Evolutionary conservation across 2,888 invertebrate genomes (phyloP).

Genomic region (Mythimna ferrago): DNA sequence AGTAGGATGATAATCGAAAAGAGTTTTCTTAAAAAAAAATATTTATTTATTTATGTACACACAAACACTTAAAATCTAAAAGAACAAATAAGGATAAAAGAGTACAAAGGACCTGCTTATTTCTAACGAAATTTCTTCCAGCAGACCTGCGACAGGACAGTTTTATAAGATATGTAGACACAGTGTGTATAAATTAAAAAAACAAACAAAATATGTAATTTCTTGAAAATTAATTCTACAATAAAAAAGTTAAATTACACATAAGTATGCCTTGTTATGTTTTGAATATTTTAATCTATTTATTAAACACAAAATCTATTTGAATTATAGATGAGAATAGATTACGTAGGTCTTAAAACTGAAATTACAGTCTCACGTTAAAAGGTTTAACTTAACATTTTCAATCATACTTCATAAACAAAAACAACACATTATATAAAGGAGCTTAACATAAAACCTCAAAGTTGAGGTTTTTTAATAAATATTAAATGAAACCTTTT

Average conservation of each 20-base stretch:
- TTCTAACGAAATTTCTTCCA: too few species aligned
- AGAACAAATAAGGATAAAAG: too few species aligned
- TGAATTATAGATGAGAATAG: conserved; percentile 6
- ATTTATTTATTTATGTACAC: too few species aligned
- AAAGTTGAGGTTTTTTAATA: conserved; percentile 38
- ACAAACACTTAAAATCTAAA: too few species aligned
- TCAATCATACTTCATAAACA: conserved; percentile 13
- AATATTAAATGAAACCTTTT: conserved; percentile 49
- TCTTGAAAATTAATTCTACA: background rate
- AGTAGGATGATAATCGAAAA: too few species aligned
- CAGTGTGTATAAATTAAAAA: too few species aligned
- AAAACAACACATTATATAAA: background rate
- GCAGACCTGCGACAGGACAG: too few species aligned
- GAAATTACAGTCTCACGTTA: background rate
- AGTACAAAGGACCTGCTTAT: too few species aligned
- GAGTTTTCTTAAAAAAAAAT: too few species aligned
- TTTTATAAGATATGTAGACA: too few species aligned
- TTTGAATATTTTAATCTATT: background rate
- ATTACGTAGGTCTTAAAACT: conserved; percentile 3
- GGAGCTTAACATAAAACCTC: conserved; percentile 25
- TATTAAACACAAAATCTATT: background rate
- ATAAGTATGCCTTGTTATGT: background rate
- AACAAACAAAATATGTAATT: too few species aligned
- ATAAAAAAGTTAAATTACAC: background rate
- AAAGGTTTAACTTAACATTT: conserved; percentile 11